phyloP scores from a whole-genome alignment of 2,113 vertebrate genomes.

The Argyrosomus japonicus region DNA sequence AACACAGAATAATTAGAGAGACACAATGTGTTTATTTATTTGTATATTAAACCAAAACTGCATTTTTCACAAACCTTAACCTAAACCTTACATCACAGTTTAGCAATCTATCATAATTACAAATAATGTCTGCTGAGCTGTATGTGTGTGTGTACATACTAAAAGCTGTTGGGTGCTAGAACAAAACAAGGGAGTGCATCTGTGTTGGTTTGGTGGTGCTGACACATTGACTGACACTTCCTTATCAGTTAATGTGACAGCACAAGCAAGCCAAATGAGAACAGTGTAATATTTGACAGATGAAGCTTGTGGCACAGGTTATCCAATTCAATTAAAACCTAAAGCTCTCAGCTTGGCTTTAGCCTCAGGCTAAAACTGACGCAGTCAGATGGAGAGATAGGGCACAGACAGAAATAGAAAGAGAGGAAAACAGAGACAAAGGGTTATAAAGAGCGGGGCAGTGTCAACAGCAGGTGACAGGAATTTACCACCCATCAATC shows the following conservation, averaged over 20 bases:
- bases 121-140: not conserved
- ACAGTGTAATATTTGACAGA: constrained; percentile 64
- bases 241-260: constrained; percentile 58
- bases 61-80: too few species aligned
- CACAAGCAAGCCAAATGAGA: constrained; percentile 50
- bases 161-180: not conserved
- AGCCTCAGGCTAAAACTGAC: constrained; percentile 21
- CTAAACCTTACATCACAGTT: too few species aligned
- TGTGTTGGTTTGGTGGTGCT: not conserved
- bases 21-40: not conserved
- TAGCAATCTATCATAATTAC: too few species aligned
- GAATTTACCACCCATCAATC: constrained; percentile 10
- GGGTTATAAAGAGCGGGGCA: not conserved
- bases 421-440: constrained; percentile 3
- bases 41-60: not conserved
- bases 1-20: not conserved
- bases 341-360: constrained; percentile 56
- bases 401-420: constrained; percentile 11
- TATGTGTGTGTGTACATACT: not conserved
- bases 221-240: constrained; percentile 32
- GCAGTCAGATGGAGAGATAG: not conserved
- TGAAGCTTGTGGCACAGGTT: constrained; percentile 55
- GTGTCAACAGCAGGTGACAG: not conserved
- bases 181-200: not conserved
- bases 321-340: constrained; percentile 75